Evolutionary conservation across 2,797 vertebrate genomes (phyloP).

Genomic region (Darevskia nairensis): DNA sequence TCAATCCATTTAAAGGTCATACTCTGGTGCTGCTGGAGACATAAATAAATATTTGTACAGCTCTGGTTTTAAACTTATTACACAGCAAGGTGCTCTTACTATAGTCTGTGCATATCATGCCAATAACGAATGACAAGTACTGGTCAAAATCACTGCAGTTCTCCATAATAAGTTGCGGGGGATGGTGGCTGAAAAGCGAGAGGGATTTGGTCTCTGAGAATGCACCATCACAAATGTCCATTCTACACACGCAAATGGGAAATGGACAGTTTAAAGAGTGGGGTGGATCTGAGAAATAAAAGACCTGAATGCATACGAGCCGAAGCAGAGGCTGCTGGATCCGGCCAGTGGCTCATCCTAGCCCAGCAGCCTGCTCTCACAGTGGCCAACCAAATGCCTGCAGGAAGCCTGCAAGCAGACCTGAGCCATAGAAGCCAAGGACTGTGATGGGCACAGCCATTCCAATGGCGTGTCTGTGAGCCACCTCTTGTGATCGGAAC

Average conservation of each 20-base stretch:
- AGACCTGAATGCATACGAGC: too few species aligned
- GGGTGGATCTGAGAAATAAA: background rate
- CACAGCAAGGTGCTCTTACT: constrained; percentile 13
- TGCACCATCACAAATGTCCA: background rate
- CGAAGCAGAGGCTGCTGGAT: too few species aligned
- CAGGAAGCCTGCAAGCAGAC: too few species aligned
- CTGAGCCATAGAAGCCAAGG: too few species aligned
- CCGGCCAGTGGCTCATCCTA: too few species aligned
- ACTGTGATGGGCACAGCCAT: too few species aligned
- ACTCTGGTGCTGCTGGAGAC: constrained; percentile 21
- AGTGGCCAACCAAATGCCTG: too few species aligned
- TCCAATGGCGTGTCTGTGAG: too few species aligned
- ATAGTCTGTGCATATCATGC: background rate
- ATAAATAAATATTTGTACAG: constrained; percentile 26
- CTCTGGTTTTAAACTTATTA: constrained; percentile 31
- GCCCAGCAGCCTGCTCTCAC: too few species aligned
- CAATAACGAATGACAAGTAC: background rate
- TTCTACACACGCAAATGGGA: background rate
- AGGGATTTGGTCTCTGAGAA: background rate
- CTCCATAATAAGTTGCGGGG: background rate
- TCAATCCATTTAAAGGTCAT: constrained; percentile 4
- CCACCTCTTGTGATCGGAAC: background rate
- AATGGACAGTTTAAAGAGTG: too few species aligned
- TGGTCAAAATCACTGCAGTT: background rate
- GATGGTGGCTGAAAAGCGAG: too few species aligned